Conservation (phyloP, 53 echinoderm and acorn worm genomes). For the Antedon mediterranea region DNA sequence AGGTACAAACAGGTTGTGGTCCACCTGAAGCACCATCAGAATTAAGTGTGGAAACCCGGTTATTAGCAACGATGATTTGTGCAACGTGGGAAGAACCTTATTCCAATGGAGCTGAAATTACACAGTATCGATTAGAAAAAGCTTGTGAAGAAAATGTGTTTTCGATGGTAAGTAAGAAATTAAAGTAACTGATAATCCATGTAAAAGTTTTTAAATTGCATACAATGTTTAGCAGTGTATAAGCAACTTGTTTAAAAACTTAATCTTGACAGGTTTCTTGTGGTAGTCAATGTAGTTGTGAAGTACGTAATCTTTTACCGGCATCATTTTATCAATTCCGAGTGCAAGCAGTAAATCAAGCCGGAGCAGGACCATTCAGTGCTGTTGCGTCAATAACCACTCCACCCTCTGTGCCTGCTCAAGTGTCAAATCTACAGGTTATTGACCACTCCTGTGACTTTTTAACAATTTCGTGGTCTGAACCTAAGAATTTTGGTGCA, state of each 20-base stretch:
- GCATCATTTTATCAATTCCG: conserved; percentile 95
- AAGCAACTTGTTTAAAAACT: too few relatives aligned
- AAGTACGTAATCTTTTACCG: conserved; percentile 68
- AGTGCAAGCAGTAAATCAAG: conserved; percentile 91
- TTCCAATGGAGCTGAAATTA: conserved; percentile 82
- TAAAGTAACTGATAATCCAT: background rate
- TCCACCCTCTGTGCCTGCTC: conserved; percentile 87
- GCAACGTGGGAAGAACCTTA: conserved; percentile 74
- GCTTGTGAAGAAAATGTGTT: conserved; percentile 71
- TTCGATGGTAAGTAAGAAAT: conserved; percentile 79
- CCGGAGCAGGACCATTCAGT: conserved; percentile 89
- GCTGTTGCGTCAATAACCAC: conserved; percentile 75
- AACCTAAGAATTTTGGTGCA: conserved; percentile 86
- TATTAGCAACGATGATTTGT: conserved; percentile 35
- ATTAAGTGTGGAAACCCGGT: conserved; percentile 35
- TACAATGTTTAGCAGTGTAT: background rate
- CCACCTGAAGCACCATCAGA: conserved; percentile 75
- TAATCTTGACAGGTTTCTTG: conserved; percentile 91
- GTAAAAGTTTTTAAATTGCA: background rate
- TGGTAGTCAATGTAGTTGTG: conserved; percentile 45
- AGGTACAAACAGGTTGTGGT: conserved; percentile 72
- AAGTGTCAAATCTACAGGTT: conserved; percentile 70
- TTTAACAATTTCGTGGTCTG: conserved; percentile 75
- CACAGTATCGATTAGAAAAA: conserved; percentile 80
- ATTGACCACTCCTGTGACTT: conserved; percentile 89